Base-by-base conservation (phyloP, 2,797 vertebrate genomes). In the Glossophaga mutica region DNA sequence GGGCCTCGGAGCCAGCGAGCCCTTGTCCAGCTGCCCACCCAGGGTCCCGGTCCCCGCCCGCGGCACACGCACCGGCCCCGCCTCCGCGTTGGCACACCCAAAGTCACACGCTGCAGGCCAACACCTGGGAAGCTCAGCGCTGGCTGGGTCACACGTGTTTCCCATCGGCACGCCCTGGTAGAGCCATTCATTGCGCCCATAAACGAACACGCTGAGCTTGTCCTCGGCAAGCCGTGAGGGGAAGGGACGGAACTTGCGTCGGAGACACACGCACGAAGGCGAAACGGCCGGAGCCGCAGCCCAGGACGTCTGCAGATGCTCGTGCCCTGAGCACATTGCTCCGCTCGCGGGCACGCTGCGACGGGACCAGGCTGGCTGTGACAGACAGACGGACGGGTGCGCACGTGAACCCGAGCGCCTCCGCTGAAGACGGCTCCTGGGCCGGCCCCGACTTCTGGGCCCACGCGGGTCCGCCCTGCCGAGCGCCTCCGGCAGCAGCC, bases 391-490 rank as follows among this genome's bases (percentile, higher is more conserved):
- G 1, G 3, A 0, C 7, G 1, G 29, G 7, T 5, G 0, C 1
- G 2, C 12, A 4, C 7, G 37, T 6, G 10, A 44, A 19, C 9
- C 24, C 18, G 34, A 52, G 68, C 14, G 9, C 5, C 22, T 3
- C 14, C 44, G 0, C 5, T 1, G 76, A 42, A 11, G 46, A 29
- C 37, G 22, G 44, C n/a, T 22, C 65, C 84, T 44, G 55, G 2
- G 24, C 46, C 37, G 22, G 5, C 3, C 32, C 1, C 9, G 7
- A 0, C 0, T 67, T 21, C n/a, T 4, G 7, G 16, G 22, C 19
- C 2, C 2, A 0, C 9, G 3, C 0, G 1, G 14, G 32, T 1
- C 48, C 19, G 4, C 29, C 29, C 10, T 0, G 1, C 3, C 3
- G 2, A 26, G 6, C 1, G 14, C 0, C 8, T 0, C 18, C 5